phyloP scores from a whole-genome alignment of 64 coral and sea anemone species.

The Catalaphyllia jardinei region DNA sequence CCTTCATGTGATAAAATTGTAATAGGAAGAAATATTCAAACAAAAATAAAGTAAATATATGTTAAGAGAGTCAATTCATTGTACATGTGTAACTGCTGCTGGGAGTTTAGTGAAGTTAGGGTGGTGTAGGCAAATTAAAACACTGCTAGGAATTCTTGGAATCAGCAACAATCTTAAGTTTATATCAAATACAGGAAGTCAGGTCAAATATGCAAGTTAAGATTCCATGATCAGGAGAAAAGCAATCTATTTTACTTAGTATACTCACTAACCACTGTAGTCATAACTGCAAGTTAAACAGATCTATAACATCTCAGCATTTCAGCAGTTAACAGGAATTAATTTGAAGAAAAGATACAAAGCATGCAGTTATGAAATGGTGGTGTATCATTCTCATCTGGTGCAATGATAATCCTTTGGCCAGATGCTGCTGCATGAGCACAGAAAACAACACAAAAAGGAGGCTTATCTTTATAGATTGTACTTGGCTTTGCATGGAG shows the following conservation, averaged over 20 bases:
- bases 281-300: not conserved
- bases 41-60: no score
- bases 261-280: no score
- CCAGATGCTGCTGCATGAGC: not conserved
- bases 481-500: not conserved
- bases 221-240: not conserved
- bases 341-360: constrained; percentile 36
- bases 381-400: constrained; percentile 18
- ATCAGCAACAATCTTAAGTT: not conserved
- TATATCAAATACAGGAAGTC: constrained; percentile 19
- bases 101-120: not conserved
- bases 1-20: no score
- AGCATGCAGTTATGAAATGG: not conserved
- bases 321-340: not conserved
- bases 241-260: not conserved
- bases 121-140: not conserved
- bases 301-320: not conserved
- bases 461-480: not conserved
- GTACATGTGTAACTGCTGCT: no score
- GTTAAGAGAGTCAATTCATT: no score
- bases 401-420: not conserved
- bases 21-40: no score
- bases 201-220: constrained; percentile 13
- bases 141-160: constrained; percentile 15
- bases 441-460: not conserved